Base-by-base conservation (phyloP, 1,140 invertebrate genomes). In the Cotesia typhae region DNA sequence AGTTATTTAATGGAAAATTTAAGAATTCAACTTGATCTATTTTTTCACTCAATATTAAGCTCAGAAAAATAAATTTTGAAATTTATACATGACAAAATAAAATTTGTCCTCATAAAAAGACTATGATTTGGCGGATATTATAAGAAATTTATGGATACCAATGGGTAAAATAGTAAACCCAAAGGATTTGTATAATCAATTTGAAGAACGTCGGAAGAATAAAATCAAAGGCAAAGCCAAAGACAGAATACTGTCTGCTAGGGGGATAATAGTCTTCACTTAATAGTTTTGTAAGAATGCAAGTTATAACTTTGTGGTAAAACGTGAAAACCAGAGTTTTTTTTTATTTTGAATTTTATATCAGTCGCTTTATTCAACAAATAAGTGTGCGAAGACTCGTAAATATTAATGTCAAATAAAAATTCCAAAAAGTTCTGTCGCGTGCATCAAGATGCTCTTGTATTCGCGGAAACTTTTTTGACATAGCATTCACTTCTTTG, bases 221-320 rank as follows among this genome's bases (percentile, higher is more conserved):
- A 60, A 12, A 10, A 55, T 4, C 3, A 55, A 55, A 55, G 28
- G 28, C 1, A 28, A 28, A 28, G 28, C 28, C 3, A 55, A n/a
- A n/a, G 17, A 55, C 7, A 14, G 14, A 14, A 55, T 14, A 55
- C 4, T 14, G 12, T 60, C 28, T 60, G n/a, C 59, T 28, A 6
- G 17, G 17, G n/a, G 59, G n/a, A 7, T 60, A 35, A 28, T 20
- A 60, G 4, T 47, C 41, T 47, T 6, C 4, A 60, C 59, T 36
- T 60, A 20, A 20, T 61, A 41, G 38, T 70, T 59, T 36, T 14
- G n/a, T 51, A 70, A 70, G 67, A 70, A 70, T 70, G 67, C 52
- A 55, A 59, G 59, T 70, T 70, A 70, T 60, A 53, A 59, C 60
- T 38, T 70, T 70, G 59, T 51, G 69, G 69, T n/a, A 63, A 70